phyloP scores from a whole-genome alignment of 2,888 invertebrate genomes.

The Diaprepes abbreviatus region DNA sequence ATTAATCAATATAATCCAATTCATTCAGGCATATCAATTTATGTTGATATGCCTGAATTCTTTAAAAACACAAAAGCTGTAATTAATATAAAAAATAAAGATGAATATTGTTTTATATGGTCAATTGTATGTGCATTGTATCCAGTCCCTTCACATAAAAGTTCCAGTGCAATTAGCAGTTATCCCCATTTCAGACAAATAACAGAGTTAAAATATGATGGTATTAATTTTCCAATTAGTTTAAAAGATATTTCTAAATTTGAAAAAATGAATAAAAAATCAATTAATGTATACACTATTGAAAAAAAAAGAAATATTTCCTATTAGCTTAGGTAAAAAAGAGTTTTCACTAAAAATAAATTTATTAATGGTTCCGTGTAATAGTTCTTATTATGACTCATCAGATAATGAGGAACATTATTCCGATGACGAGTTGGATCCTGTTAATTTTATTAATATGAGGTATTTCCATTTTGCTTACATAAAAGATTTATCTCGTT shows the following conservation, averaged over 20 bases:
- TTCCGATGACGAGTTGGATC: not conserved
- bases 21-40: slow-evolving; percentile 49
- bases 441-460: not conserved
- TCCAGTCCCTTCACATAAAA: slow-evolving; percentile 38
- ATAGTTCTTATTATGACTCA: not conserved
- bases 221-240: slow-evolving; percentile 54
- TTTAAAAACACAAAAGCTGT: slow-evolving; percentile 51
- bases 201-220: slow-evolving; percentile 50
- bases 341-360: not conserved
- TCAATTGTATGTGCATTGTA: slow-evolving; percentile 47
- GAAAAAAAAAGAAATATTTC: slow-evolving; percentile 14
- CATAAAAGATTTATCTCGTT: slow-evolving; percentile 15
- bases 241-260: slow-evolving; percentile 52
- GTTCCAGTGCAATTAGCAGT: not conserved
- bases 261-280: slow-evolving; percentile 54
- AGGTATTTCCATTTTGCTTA: slow-evolving; percentile 3
- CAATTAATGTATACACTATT: slow-evolving; percentile 52
- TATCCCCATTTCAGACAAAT: slow-evolving; percentile 53
- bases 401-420: not conserved
- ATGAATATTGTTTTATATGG: slow-evolving; percentile 40
- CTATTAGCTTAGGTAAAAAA: not conserved
- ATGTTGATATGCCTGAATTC: slow-evolving; percentile 51
- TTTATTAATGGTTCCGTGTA: not conserved
- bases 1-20: slow-evolving; percentile 54
- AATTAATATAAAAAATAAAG: slow-evolving; percentile 56